Base-by-base conservation (phyloP, 2,797 vertebrate species). In the Loriculus beryllinus region DNA sequence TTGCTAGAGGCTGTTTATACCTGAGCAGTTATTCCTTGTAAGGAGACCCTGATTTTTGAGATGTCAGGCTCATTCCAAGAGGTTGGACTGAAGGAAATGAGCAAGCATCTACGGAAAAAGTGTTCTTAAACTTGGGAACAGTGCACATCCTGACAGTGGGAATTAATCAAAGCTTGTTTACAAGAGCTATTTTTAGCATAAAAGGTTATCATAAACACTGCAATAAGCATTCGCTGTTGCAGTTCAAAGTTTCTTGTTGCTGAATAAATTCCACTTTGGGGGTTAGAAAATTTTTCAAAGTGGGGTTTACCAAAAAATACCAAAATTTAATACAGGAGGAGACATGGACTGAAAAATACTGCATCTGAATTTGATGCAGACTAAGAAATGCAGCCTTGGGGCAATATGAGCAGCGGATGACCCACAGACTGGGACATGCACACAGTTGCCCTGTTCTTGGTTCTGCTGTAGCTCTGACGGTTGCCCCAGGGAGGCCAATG, bases 111-210 rank as follows among this genome's bases (percentile, higher is more conserved):
- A 97, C 97, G 97, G 97, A 98, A 98, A 98, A 97, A 96, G 96
- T 96, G 93, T 96, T 97, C 97, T 94, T 80, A 96, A 97, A 95
- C 97, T 97, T 95, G 95, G 93, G 95, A 96, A 96, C 95, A 88
- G 77, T 81, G 92, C 94, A 98, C 96, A 98, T 98, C 98, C 98
- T 98, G 98, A 96, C 97, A 97, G 95, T 96, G 94, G 95, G 96
- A 98, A 98, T 97, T 97, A 98, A 98, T 98, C 98, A 97, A 97
- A 98, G 97, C 95, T 97, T 98, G 97, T 98, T 98, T 98, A 98
- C 95, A 42, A 64, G 64, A 68, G 67, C 94, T 98, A 98, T 98
- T 98, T 98, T 98, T 98, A 97, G 97, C 97, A 96, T 96, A 81
- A 97, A 98, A 97, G 96, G 90, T 96, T 94, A 95, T 96, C 93